Conservation (phyloP, 2,888 invertebrate genomes). For the Ephialtes manifestator region DNA sequence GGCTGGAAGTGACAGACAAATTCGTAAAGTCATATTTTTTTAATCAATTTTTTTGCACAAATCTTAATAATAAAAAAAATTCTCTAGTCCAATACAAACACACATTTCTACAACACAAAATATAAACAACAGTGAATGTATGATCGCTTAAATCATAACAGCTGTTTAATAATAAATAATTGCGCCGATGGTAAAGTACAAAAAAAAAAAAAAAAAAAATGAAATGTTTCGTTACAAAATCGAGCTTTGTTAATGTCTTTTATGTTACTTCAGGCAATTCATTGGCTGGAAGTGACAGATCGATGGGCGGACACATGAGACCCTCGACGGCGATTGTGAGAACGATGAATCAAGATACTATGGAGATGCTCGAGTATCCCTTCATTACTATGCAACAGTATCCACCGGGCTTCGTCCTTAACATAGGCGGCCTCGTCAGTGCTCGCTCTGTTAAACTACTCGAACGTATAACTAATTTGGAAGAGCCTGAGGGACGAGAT, state of each 20-base stretch:
- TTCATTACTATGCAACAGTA: constrained; percentile 97
- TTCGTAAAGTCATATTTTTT: no score
- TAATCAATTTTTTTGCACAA: no score
- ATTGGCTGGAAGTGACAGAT: constrained; percentile 89
- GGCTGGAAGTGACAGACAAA: no score
- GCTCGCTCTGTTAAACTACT: constrained; percentile 94
- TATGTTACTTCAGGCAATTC: constrained; percentile 89
- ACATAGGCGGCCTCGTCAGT: constrained; percentile 95
- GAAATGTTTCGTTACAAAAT: no score
- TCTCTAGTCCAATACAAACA: no score
- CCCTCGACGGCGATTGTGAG: constrained; percentile 87
- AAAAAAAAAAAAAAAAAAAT: no score
- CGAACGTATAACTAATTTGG: constrained; percentile 93
- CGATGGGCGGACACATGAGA: constrained; percentile 88
- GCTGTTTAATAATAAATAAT: background rate
- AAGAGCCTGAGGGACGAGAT: constrained; percentile 96
- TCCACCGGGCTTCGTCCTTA: constrained; percentile 95
- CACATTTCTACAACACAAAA: no score
- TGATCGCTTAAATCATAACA: background rate
- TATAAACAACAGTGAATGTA: background rate
- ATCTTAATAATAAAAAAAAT: no score
- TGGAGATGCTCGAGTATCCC: constrained; percentile 97
- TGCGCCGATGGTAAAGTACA: constrained; percentile 15
- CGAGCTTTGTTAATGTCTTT: background rate
- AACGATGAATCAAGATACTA: constrained; percentile 91